Evolutionary conservation across 2,797 vertebrate species (phyloP), one percentile per base, ranked within the genome.

Genomic region (Steatocranus sp.): DNA sequence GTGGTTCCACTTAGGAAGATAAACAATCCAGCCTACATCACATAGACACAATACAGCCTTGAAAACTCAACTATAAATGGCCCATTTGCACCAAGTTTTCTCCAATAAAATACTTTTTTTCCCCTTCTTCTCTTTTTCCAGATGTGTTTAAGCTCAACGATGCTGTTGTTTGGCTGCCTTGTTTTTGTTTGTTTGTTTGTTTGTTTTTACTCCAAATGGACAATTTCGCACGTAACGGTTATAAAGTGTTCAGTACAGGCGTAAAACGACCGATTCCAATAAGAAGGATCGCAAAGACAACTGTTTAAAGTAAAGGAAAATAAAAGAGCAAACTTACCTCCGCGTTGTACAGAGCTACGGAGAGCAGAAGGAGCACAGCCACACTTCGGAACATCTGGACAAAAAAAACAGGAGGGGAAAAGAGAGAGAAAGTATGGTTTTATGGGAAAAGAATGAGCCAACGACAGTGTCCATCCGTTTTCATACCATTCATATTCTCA

Each of bases 351-450:
- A 87, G 89, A 56, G 94, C 92, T 46, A 73, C 80, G 56, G 92
- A 89, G 53, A 96, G 90, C 83, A 96, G 88, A 14, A 95, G 83
- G 56, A 96, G 87, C 83, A 76, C 93, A 7, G 94, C 84, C 66
- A 93, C 90, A 90, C 94, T 91, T 87, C 87, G 90, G 53, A 92
- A 96, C 96, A 96, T 96, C 96, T 96, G 95, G 92, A 90, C 56
- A 74, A 49, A 36, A 12, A 61, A 63, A 38, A 48, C n/a, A 23
- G 61, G n/a, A 38, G 11, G 11, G 56, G 5, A 15, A 66, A 23
- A 46, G 76, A 23, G 66, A 88, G 32, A 63, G 38, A 87, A 89
- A 91, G 89, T 92, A 2, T 56, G 74, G 53, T 50, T 87, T 43
- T 18, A 53, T 51, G n/a, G 2, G 34, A 23, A 61, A 54, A 49